Evolutionary conservation across 37 sponge, comb jelly and placozoan species (phyloP), one percentile per base, ranked within the genome.

Genomic region (Geodia barretti): DNA sequence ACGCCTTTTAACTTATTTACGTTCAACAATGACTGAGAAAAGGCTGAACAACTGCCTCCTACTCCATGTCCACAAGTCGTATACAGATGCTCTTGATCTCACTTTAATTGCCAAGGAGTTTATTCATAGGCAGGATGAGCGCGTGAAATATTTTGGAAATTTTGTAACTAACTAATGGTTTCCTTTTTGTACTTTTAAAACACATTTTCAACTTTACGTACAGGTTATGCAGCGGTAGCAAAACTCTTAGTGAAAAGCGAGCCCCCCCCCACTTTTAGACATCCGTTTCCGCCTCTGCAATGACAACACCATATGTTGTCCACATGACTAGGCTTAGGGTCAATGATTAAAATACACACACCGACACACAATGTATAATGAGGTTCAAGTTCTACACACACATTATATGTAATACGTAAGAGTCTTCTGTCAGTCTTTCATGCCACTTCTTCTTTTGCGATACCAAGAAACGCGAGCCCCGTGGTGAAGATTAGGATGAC

Each of bases 31-130:
- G 92, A 68, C 84, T 35, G 87, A 87, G 41, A 60, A 83, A 75
- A 85, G 91, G 43, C 78, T 90, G 19, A 90, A 90, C 41, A 82
- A 82, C 62, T 90, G 82, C 37, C 33, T 85, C 30, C 70, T 90
- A 32, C 72, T 84, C 7, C 77, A 90, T 38, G 64, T 90, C 34
- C 90, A 89, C 58, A 84, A 89, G 47, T 64, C 83, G 26, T 36
- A 84, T 47, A 79, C 85, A 37, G 78, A 83, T 30, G 25, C 71
- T 1, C 43, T 88, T 14, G 83, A 81, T 42, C 19, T 62, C 7
- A 38, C 43, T 58, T 29, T 47, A 37, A 34, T 74, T 39, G 81
- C 76, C 8, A 80, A 79, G 33, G 67, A 86, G 19, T 86, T 86
- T 79, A 30, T 69, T 29, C 40, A 34, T 68, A 65, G 24, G 28